Conservation (phyloP, 2,113 vertebrate species). For the Accipiter virgatus region DNA sequence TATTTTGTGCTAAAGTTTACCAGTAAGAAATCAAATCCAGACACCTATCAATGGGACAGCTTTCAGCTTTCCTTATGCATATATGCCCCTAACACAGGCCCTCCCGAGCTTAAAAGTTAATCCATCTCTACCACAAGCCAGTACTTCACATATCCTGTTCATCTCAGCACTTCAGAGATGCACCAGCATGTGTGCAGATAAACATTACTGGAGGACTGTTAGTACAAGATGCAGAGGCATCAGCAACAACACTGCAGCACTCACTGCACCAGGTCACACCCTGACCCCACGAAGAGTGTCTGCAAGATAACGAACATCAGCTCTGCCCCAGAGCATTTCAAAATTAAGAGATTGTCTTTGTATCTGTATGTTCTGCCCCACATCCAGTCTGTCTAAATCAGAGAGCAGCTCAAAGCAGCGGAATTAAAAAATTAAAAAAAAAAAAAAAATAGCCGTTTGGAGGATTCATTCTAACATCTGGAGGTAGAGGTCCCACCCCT, state of each 20-base stretch:
- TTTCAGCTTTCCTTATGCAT: background rate
- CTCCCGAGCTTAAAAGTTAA: background rate
- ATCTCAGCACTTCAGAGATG: background rate
- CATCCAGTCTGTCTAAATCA: constrained; percentile 28
- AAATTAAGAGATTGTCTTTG: constrained; percentile 8
- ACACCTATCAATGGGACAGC: background rate
- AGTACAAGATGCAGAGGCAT: background rate
- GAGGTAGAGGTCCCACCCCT: constrained; percentile 29
- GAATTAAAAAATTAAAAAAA: background rate
- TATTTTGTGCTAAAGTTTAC: background rate
- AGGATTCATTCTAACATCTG: constrained; percentile 55
- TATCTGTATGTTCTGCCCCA: background rate
- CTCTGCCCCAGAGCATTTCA: background rate
- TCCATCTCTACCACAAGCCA: background rate
- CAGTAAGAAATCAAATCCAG: background rate
- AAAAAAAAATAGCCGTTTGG: constrained; percentile 33
- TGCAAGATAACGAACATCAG: background rate
- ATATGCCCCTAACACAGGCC: background rate
- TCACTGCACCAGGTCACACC: background rate
- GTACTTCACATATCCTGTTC: background rate
- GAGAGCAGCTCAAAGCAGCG: constrained; percentile 48
- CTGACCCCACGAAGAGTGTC: background rate
- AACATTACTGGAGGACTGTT: background rate
- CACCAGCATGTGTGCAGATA: background rate
- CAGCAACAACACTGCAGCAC: background rate